These are phyloP conservation scores for Eulemur rubriventer DNA, from an alignment of 2,797 vertebrate genomes.

Conservation along the genomic window DNA sequence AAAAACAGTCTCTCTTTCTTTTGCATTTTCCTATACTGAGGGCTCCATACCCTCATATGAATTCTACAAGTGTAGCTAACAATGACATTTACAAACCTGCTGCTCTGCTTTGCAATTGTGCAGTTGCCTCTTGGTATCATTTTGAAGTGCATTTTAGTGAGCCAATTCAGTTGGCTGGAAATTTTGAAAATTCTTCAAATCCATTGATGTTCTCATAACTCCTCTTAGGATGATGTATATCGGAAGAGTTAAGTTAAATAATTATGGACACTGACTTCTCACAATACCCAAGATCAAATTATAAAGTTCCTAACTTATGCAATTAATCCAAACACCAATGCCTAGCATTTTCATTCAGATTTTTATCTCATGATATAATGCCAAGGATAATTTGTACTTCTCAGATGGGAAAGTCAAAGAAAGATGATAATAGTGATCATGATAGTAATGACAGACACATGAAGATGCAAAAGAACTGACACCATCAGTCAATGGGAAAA, in stretches of 20 bases:
- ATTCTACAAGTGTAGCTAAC: background rate
- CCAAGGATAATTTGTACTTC: conserved; percentile 43
- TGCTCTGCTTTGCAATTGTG: background rate
- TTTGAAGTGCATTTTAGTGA: conserved; percentile 42
- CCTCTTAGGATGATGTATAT: background rate
- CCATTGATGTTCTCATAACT: background rate
- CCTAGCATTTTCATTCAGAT: background rate
- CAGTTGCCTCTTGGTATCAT: background rate
- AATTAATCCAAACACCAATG: background rate
- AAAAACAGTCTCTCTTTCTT: background rate
- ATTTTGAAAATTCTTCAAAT: background rate
- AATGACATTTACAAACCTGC: background rate
- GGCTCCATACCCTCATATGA: background rate
- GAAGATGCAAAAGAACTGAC: background rate
- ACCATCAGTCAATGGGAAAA: background rate
- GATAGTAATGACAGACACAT: background rate
- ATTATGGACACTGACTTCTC: background rate
- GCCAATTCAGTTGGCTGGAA: background rate
- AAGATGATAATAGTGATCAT: background rate
- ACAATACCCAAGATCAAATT: conserved; percentile 19
- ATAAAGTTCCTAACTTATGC: background rate
- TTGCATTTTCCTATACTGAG: background rate
- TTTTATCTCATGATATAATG: background rate
- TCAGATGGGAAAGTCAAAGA: conserved; percentile 21
- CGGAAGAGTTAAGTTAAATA: conserved; percentile 39